A percentile compares a stretch with the other conserved stretches of the same genome.
Conservation (phyloP, 2,797 vertebrate genomes). For the Protonibea diacanthus region DNA sequence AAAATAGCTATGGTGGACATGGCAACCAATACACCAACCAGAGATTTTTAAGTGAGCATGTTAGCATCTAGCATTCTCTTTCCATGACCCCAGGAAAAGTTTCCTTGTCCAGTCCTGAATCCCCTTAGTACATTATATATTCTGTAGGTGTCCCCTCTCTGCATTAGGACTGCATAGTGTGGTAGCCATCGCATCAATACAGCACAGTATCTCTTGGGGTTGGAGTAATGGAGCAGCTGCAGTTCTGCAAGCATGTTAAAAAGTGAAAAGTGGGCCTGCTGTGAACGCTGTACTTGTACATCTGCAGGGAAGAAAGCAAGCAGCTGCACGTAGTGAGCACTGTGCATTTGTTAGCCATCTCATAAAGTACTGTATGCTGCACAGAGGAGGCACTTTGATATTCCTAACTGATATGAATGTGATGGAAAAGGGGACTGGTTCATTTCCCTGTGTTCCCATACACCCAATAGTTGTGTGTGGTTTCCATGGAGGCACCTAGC, state of each 20-base stretch:
- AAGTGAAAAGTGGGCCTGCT: conserved; percentile 40
- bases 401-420: neutral
- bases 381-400: neutral
- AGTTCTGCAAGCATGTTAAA: conserved; percentile 40
- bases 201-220: conserved; percentile 41
- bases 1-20: neutral
- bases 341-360: conserved; percentile 11
- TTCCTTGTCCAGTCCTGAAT: conserved; percentile 5
- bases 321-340: conserved; percentile 7
- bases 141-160: neutral
- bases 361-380: neutral
- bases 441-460: neutral
- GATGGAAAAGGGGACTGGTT: conserved; percentile 4
- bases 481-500: conserved; percentile 31
- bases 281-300: conserved; percentile 19
- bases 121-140: neutral
- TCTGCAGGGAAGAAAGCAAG: conserved; percentile 28
- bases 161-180: conserved; percentile 32
- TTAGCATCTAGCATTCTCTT: neutral
- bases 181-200: conserved; percentile 20
- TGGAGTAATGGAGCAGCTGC: conserved; percentile 57
- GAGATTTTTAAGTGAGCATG: neutral
- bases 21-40: neutral
- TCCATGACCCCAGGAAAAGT: neutral
- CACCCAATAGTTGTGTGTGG: neutral